A percentile compares a stretch with the other conserved stretches of the same genome.
Conservation (phyloP, 2,888 invertebrate genomes). For the Xanthia icteritia region DNA sequence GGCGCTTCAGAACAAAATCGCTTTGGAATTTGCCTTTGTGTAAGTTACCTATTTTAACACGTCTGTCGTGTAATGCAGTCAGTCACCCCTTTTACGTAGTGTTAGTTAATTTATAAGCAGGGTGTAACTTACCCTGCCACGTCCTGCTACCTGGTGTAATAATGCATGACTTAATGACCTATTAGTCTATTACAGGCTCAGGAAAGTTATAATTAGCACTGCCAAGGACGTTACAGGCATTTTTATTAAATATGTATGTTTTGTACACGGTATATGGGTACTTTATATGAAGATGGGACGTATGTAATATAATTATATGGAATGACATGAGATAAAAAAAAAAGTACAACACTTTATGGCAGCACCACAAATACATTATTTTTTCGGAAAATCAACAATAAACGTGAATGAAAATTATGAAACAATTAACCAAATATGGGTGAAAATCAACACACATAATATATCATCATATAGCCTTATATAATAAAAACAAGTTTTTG, state of each 20-base stretch:
- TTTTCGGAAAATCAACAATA: background rate
- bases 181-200: constrained; percentile 31
- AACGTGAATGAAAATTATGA: background rate
- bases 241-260: constrained; percentile 20
- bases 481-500: too few relatives aligned
- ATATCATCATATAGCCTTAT: too few relatives aligned
- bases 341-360: background rate
- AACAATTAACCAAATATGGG: constrained; percentile 22
- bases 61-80: constrained; percentile 14
- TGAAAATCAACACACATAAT: background rate
- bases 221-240: constrained; percentile 36
- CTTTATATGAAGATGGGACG: background rate
- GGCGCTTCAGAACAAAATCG: background rate
- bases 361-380: background rate
- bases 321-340: constrained; percentile 6
- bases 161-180: constrained; percentile 57
- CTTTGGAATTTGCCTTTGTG: constrained; percentile 2
- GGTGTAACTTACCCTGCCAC: background rate
- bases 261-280: background rate
- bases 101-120: constrained; percentile 15
- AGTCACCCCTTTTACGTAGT: constrained; percentile 1
- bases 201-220: constrained; percentile 47
- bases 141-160: constrained; percentile 35
- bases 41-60: constrained; percentile 3
- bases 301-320: background rate